Evolutionary conservation across 2,113 vertebrate genomes (phyloP).

Genomic region (Alligator mississippiensis): DNA sequence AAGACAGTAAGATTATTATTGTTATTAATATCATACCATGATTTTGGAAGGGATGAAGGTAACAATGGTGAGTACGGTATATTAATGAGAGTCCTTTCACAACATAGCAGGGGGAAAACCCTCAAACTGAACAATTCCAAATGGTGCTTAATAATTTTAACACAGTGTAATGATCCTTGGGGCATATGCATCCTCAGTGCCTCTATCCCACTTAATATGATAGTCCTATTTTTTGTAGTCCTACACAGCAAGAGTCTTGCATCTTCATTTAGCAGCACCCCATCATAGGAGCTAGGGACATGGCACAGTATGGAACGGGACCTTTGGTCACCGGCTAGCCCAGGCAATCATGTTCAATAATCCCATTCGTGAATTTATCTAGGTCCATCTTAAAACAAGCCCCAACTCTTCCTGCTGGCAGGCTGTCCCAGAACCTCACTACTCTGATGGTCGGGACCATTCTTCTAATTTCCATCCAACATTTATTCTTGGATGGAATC

Average conservation of each 20-base stretch:
- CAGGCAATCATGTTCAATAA: too few species aligned
- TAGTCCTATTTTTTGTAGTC: not conserved
- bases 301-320: too few species aligned
- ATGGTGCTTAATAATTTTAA: not conserved
- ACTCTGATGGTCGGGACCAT: too few species aligned
- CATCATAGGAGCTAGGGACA: not conserved
- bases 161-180: fast-evolving
- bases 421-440: too few species aligned
- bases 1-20: not conserved
- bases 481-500: too few species aligned
- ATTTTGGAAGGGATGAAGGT: not conserved
- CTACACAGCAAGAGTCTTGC: not conserved
- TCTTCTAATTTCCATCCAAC: too few species aligned
- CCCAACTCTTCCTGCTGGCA: too few species aligned
- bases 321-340: too few species aligned
- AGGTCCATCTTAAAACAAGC: too few species aligned
- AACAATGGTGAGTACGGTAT: not conserved
- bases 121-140: not conserved
- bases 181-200: not conserved
- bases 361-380: too few species aligned
- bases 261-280: not conserved
- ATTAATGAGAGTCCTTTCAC: slow-evolving; percentile 31
- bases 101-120: not conserved
- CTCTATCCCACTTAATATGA: not conserved
- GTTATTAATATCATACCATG: slow-evolving; percentile 25